Conservation (phyloP, 2,888 invertebrate genomes). For the Sarcophaga rosellei region DNA sequence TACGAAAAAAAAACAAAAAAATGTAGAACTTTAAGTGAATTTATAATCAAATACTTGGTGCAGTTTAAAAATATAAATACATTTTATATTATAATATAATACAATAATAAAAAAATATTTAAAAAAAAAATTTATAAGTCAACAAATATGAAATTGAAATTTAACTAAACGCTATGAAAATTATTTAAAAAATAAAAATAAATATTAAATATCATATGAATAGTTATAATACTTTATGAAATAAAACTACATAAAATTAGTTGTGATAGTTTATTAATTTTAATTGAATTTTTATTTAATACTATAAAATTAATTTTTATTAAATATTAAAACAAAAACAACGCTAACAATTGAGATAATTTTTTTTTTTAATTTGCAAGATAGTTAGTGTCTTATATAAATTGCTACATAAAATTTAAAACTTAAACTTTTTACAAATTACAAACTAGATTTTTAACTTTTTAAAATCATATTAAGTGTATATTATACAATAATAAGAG, state of each 20-base stretch:
- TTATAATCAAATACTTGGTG: slow-evolving; percentile 49
- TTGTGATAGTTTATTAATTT: too few relatives aligned
- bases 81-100: neutral
- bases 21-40: slow-evolving; percentile 26
- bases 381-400: too few relatives aligned
- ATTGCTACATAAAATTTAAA: too few relatives aligned
- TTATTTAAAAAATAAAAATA: neutral
- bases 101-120: neutral
- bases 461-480: too few relatives aligned
- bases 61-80: slow-evolving; percentile 31
- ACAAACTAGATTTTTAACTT: too few relatives aligned
- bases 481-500: too few relatives aligned
- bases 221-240: neutral
- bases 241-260: neutral
- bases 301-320: neutral
- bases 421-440: too few relatives aligned
- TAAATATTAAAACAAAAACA: neutral
- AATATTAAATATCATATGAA: neutral
- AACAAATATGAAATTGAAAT: too few relatives aligned
- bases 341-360: neutral
- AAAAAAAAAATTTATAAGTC: too few relatives aligned
- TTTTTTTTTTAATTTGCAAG: neutral
- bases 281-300: neutral
- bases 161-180: too few relatives aligned
- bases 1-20: neutral